Base-by-base conservation (phyloP, 2,797 vertebrate genomes). In the Remorina albescens region DNA sequence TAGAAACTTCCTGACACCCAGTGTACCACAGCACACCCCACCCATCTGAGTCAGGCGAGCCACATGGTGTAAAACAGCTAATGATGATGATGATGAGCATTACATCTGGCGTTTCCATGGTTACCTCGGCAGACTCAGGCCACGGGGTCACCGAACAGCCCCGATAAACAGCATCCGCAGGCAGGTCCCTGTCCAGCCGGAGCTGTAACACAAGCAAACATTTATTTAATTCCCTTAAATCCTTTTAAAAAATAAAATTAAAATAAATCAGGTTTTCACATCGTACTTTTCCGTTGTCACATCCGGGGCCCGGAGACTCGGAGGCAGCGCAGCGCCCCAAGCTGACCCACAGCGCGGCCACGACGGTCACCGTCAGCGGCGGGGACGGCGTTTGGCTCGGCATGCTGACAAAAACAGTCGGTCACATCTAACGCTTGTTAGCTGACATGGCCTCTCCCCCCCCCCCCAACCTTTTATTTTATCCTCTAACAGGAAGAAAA, bases 251-350 rank as follows among this genome's bases (percentile, higher is more conserved):
- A n/a, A n/a, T n/a, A n/a, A n/a, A n/a, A n/a, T n/a, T n/a, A n/a
- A n/a, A n/a, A n/a, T n/a, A n/a, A n/a, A n/a, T n/a, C n/a, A n/a
- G n/a, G n/a, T n/a, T n/a, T n/a, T n/a, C n/a, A n/a, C n/a, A 2
- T 1, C 0, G 6, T 41, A 94, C 94, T 92, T 94, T 94, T 34
- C 92, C 94, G 21, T 74, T 89, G 78, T 95, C 94, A 50, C 94
- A 95, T 8, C 55, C 57, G 2, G 67, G 32, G n/a, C 62, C 62
- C 30, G 13, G 39, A 32, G 75, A 37, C 32, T 41, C 67, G 21
- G 82, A 55, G 2, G 16, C 60, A 1, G 25, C 37, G 39, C 67
- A 81, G 19, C 34, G 83, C 2, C 60, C 71, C 83, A 81, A 2
- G 36, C 21, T 57, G 55, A 93, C 50, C 81, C 87, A 92, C 37